These are phyloP conservation scores for Botrylloides violaceus DNA, from an alignment of 23 tunicate species.

Conservation along the genomic window DNA sequence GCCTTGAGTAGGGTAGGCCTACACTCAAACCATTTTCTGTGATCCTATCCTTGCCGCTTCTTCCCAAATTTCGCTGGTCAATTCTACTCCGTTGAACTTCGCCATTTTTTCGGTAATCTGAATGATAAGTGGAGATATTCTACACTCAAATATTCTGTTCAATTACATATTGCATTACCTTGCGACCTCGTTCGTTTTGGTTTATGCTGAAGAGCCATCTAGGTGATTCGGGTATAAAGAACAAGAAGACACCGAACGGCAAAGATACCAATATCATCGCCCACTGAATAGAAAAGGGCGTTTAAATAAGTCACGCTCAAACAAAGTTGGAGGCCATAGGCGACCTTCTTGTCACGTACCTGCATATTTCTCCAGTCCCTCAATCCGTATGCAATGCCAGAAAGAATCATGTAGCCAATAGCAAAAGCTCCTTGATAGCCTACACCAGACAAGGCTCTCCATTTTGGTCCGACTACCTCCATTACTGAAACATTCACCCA, in stretches of 20 bases:
- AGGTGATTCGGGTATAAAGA: constrained; percentile 68
- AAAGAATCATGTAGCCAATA: constrained; percentile 71
- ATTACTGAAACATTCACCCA: constrained; percentile 24
- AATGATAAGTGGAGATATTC: neutral
- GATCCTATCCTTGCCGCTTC: constrained; percentile 35
- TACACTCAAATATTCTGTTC: neutral
- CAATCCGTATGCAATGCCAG: constrained; percentile 68
- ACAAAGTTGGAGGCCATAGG: too few species aligned
- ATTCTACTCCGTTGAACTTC: constrained; percentile 16
- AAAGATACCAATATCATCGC: constrained; percentile 25
- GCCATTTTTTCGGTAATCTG: constrained; percentile 20
- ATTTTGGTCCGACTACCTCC: constrained; percentile 39
- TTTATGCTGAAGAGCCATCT: constrained; percentile 49
- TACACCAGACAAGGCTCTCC: constrained; percentile 55
- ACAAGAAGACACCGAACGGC: constrained; percentile 37
- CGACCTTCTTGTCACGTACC: constrained; percentile 5
- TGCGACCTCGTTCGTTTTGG: constrained; percentile 36
- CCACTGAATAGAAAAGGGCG: constrained; percentile 4
- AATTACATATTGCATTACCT: constrained; percentile 27
- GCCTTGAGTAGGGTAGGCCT: too few species aligned
- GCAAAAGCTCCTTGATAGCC: constrained; percentile 58
- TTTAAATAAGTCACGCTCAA: too few species aligned
- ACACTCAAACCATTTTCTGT: too few species aligned
- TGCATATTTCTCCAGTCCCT: constrained; percentile 70
- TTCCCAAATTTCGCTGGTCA: constrained; percentile 33